Conservation (phyloP, 2,797 vertebrate species). For the Typhlichthys eigenmanni region DNA sequence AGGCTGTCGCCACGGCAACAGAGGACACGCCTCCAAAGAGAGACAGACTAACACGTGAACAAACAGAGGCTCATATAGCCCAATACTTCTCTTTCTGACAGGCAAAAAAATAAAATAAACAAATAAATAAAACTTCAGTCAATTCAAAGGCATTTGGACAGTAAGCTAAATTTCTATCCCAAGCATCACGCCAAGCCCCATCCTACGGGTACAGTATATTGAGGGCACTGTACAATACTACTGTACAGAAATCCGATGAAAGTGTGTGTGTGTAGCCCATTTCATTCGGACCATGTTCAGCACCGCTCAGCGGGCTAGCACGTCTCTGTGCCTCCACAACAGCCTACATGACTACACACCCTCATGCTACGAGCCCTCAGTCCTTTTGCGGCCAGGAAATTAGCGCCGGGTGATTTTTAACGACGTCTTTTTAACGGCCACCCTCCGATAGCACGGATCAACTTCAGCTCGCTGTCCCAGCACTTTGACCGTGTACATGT, state of each 20-base stretch:
- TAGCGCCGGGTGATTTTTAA: neutral
- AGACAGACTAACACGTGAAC: slow-evolving; percentile 16
- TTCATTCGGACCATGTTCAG: slow-evolving; percentile 10
- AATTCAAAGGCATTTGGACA: slow-evolving; percentile 51
- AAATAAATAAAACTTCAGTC: slow-evolving; percentile 22
- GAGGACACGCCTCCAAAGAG: slow-evolving; percentile 29
- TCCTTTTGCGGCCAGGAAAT: neutral
- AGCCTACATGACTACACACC: no score
- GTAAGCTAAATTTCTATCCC: slow-evolving; percentile 48
- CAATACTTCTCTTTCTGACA: slow-evolving; percentile 76
- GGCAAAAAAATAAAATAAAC: slow-evolving; percentile 44
- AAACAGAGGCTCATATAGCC: slow-evolving; percentile 57
- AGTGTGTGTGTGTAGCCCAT: neutral
- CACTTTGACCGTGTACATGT: slow-evolving; percentile 52
- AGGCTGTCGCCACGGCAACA: slow-evolving; percentile 33
- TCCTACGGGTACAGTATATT: neutral
- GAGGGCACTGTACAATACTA: neutral
- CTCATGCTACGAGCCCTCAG: no score
- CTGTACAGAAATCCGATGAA: neutral
- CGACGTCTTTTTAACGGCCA: neutral
- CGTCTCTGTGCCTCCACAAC: no score
- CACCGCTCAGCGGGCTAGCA: neutral
- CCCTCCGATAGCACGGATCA: neutral
- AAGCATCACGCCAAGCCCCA: neutral
- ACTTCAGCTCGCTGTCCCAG: slow-evolving; percentile 59